phyloP scores from a whole-genome alignment of 2,113 vertebrate genomes.

The Sprattus sprattus region DNA sequence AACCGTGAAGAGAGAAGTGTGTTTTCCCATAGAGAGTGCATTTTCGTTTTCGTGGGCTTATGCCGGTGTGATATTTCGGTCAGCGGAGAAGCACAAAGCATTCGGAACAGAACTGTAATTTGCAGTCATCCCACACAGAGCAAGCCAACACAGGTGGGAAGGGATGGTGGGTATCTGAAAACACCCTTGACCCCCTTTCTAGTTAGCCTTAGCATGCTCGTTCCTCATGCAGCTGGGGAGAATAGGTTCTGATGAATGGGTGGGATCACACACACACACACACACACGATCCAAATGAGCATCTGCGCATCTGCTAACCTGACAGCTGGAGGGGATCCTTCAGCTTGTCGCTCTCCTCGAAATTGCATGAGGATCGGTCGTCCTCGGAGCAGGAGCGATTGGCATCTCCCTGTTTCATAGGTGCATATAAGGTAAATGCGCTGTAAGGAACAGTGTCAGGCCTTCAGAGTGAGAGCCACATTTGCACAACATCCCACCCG shows the following conservation, averaged over 20 bases:
- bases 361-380: conserved; percentile 88
- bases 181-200: not conserved
- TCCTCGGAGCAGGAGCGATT: conserved; percentile 95
- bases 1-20: not conserved
- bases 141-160: not conserved
- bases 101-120: not conserved
- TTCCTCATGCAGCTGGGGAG: not conserved
- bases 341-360: conserved; percentile 87
- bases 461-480: too few relatives aligned
- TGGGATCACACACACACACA: not conserved
- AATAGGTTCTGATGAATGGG: not conserved
- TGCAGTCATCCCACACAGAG: not conserved
- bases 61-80: not conserved
- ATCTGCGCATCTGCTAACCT: conserved; percentile 64
- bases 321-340: conserved; percentile 79
- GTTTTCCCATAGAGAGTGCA: not conserved
- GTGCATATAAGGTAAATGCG: not conserved
- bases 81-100: conserved; percentile 20
- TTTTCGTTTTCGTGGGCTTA: not conserved
- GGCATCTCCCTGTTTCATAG: conserved; percentile 85
- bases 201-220: not conserved
- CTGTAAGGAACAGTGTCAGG: not conserved
- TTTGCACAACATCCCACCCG: too few relatives aligned
- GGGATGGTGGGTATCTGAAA: not conserved
- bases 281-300: not conserved